Conservation (phyloP, 2,113 vertebrate species). For the Maccullochella peelii region DNA sequence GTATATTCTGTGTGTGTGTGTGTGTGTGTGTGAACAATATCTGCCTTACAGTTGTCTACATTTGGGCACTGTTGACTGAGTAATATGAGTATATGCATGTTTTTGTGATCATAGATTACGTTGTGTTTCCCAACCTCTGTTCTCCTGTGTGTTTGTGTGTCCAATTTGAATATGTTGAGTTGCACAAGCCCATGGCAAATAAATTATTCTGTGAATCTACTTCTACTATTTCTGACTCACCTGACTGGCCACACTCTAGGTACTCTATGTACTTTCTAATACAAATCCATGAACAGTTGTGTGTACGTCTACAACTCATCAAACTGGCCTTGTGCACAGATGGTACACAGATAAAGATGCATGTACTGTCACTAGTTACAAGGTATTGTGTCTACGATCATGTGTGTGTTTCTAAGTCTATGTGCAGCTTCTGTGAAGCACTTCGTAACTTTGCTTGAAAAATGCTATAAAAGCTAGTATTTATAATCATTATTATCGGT, state of each 20-base stretch:
- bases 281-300: conserved; percentile 8
- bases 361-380: conserved; percentile 1
- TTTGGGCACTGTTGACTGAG: conserved; percentile 19
- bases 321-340: conserved; percentile 16
- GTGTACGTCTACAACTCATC: conserved; percentile 7
- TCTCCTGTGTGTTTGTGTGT: conserved; percentile 16
- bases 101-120: conserved; percentile 32
- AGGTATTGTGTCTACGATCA: neutral
- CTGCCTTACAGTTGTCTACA: conserved; percentile 20
- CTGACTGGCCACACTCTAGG: neutral
- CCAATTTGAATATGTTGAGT: conserved; percentile 34
- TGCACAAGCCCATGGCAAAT: conserved; percentile 9
- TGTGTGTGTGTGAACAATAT: conserved; percentile 18
- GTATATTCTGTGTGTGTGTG: conserved; percentile 19
- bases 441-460: neutral
- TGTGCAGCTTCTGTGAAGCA: neutral
- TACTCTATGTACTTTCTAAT: neutral
- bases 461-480: neutral
- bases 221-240: conserved; percentile 2
- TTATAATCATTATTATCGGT: neutral
- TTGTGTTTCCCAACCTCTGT: conserved; percentile 11
- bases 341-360: neutral
- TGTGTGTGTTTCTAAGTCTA: neutral
- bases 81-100: conserved; percentile 16
- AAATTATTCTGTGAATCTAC: neutral